Evolutionary conservation across 2,113 vertebrate genomes (phyloP), one percentile per base, ranked within the genome.

Genomic region (Syngnathus typhle): DNA sequence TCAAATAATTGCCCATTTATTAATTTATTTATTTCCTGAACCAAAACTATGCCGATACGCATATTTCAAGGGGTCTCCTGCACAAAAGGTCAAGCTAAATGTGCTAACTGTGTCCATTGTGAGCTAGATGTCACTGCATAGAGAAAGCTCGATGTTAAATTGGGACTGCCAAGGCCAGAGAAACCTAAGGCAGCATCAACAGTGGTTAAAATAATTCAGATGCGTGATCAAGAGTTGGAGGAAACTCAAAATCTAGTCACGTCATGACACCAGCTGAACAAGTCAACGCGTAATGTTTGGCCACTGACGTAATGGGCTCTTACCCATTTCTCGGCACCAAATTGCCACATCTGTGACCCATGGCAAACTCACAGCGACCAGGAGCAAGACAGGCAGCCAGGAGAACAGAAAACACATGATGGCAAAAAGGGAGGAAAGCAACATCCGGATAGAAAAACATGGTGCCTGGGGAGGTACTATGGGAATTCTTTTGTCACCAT

Each of bases 41-140:
- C 74, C 84, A 84, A 87, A 88, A 86, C 82, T 91, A 92, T 91
- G 91, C 91, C 90, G 64, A 86, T 47, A 78, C 90, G 91, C 91
- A 92, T 92, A 92, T 79, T 74, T 74, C 75, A 71, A 85, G 19
- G 59, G 69, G 67, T 69, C 80, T 62, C 63, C 36, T 60, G 75
- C 73, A 68, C n/a, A n/a, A 63, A 37, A 67, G 39, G 76, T 67
- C 65, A 74, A 32, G 51, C 69, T 39, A 39, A 46, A 52, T 2
- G 54, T 46, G 56, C 32, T 47, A 38, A 3, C n/a, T 68, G 62
- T 62, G 41, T 60, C n/a, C 55, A 37, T 58, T 58, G 15, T 43
- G 69, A 87, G 85, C 81, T 80, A 75, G 86, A 79, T 56, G 89
- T 62, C 87, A 88, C 84, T 79, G 82, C 2, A 36, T 49, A 55